Percentiles rank a stretch among this genome's conserved stretches.
phyloP scores from a whole-genome alignment of 30 jellyfish, hydroid and myxozoan genomes.

The Turritopsis rubra region DNA sequence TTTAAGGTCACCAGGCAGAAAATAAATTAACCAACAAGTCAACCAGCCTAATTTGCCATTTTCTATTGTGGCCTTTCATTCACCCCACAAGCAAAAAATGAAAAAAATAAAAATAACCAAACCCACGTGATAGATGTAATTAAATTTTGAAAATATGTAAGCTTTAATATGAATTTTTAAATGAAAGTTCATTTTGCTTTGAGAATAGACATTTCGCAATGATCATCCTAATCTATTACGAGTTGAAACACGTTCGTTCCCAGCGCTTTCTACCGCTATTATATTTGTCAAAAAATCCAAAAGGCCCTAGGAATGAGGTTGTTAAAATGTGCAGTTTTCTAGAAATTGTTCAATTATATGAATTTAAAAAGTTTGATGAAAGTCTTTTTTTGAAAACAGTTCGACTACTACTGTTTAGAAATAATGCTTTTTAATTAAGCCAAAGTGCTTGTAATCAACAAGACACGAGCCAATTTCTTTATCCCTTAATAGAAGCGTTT shows the following conservation, averaged over 20 bases:
- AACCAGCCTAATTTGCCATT: too few relatives aligned
- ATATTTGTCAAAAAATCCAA: too few relatives aligned
- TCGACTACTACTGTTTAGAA: not conserved
- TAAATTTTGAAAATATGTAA: too few relatives aligned
- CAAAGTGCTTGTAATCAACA: not conserved
- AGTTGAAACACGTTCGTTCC: not conserved
- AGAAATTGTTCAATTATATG: not conserved
- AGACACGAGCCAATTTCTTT: not conserved
- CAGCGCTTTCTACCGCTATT: too few relatives aligned
- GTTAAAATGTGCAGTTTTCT: not conserved
- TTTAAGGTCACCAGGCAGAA: too few relatives aligned
- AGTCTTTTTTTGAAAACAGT: not conserved
- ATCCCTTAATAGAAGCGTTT: not conserved
- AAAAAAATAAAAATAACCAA: too few relatives aligned
- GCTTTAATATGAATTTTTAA: not conserved
- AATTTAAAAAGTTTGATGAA: too few relatives aligned
- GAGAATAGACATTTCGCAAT: not conserved
- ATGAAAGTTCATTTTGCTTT: not conserved
- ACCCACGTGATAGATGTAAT: not conserved
- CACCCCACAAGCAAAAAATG: not conserved
- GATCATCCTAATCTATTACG: not conserved
- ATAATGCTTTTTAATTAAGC: not conserved
- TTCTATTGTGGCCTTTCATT: not conserved
- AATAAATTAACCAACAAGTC: too few relatives aligned
- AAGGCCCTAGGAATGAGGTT: not conserved